Base-by-base conservation (phyloP, 2,888 invertebrate genomes). In the Galerucella nymphaeae region DNA sequence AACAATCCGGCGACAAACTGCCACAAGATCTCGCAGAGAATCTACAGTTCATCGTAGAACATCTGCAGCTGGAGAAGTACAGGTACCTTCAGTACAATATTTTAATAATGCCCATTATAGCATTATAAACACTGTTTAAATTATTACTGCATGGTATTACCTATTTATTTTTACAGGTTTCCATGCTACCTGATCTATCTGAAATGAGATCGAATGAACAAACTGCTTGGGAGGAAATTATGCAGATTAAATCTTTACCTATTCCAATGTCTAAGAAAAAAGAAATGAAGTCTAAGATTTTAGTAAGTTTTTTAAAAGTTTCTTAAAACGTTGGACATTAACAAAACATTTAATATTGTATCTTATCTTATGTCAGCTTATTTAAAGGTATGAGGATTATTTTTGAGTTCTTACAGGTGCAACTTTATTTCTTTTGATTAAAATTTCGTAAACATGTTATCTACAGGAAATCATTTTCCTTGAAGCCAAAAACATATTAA, bases 221-320 rank as follows among this genome's bases (percentile, higher is more conserved):
- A 83, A 89, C 93, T 0, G 93, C 93, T 0, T 94, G 94, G 94
- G 94, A 95, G 79, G 94, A 95, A 85, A 94, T 95, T 62, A 93
- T 93, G 92, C 92, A 93, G 84, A 94, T 95, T 76, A 95, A 95
- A 83, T 91, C 93, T 0, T 92, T 94, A 92, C 95, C 95, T 0
- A 91, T 95, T 8, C 91, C 93, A 9, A 95, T 95, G 94, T 89
- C 91, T 30, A 93, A 94, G 86, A 95, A 95, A 81, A 89, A 92
- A 77, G 93, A 94, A 81, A 88, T 94, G 78, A 95, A 95, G 84
- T 90, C 92, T 3, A 92, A 94, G 82, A 87, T 95, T 77, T 92
- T 94, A 90, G 94, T 94, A 88, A 82, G 80, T 53, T n/a, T n/a
- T n/a, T n/a, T n/a, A n/a, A n/a, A n/a, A n/a, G n/a, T 30, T 30